Base-by-base conservation (phyloP, 2,113 vertebrate genomes). In the Tyrannus savana region DNA sequence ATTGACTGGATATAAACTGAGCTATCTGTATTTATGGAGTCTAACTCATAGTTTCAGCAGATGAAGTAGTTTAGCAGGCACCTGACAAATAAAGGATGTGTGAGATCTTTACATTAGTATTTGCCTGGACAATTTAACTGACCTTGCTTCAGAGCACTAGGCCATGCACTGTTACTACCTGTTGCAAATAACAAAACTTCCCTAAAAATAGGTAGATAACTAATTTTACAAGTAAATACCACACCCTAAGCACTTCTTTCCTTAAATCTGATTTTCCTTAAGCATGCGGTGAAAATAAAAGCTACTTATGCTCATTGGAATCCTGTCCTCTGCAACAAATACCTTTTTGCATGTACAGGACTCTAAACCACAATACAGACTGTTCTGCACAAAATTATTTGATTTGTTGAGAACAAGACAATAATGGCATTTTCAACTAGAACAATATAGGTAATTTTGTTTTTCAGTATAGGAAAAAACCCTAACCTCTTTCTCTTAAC, bases 291-390 rank as follows among this genome's bases (percentile, higher is more conserved):
- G 16, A 82, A 91, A 72, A 81, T 21, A 76, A 89, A 71, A 87
- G 22, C n/a, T 84, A 46, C 9, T 49, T 73, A 35, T 56, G 9
- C 0, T 0, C 25, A 42, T 0, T 53, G 25, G 13, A 42, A 66
- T 27, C 50, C 33, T 39, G 1, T 15, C 19, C 68, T 79, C 27
- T 73, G 22, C 69, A 41, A 84, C 30, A 82, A 76, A 30, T 50
- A 94, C 71, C 56, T 66, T 93, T 96, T 75, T 68, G 55, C 56
- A 86, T 42, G 52, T 94, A 84, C 68, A 95, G 95, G 50, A 94
- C 72, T 88, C 76, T 94, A 68, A 96, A 97, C 31, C 58, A 95
- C 58, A 95, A 87, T 68, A 87, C 72, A 94, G 80, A 87, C 67
- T 93, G 71, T 55, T 89, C 22, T 63, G 30, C 1, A 2, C 35